Evolutionary conservation across 1,140 invertebrate genomes (phyloP), one percentile per base, ranked within the genome.

Genomic region (Gonioctena quinquepunctata): DNA sequence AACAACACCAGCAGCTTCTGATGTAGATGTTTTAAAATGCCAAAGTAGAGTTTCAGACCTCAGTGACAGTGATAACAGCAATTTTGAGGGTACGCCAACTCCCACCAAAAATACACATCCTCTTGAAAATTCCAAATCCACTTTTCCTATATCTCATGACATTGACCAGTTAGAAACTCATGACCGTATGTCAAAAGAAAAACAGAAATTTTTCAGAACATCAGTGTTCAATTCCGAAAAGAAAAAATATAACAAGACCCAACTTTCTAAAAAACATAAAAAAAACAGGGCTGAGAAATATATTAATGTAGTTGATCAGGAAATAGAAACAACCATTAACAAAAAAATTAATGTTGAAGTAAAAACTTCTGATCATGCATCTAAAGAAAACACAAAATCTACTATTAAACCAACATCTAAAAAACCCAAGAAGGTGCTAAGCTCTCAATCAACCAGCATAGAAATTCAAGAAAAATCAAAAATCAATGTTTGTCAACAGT

Each of bases 141-240:
- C 60, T 16, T 33, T 13, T 42, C 73, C 65, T 33, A 67, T 19
- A 67, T 62, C 69, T 11, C 60, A 54, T 22, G 68, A 61, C 16
- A 64, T 60, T 26, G 91, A 91, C 82, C 87, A 88, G 76, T 85
- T 86, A 76, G 86, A 89, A 79, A 87, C 86, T 79, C 88, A 88
- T 81, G 91, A 92, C 83, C 88, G 88, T 77, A 92, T 94, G 86
- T 93, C 92, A 56, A 93, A 92, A 85, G 91, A 93, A 84, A 94
- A 93, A 85, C 92, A 93, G 85, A 93, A 93, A 83, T 93, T 93
- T 85, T 94, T 93, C 86, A 87, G 91, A 82, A 86, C 89, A 77
- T 92, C 90, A 75, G 91, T 90, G 63, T 91, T 92, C 80, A 92
- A 92, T 81, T 83, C 86, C 18, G 85, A 84, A 61, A 86, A 88